Evolutionary conservation across 2,113 vertebrate genomes (phyloP).

Genomic region (cattle (Bos taurus)): ARS-UCD2.0 NC_037331.1:2817501-2818000

Average conservation of each 20-base stretch:
- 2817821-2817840: not conserved
- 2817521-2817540: not conserved
- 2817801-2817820: not conserved
- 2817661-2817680: not conserved
- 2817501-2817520: too few species aligned
- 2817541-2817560: not conserved
- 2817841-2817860: not conserved
- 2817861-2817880: not conserved
- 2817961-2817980: not conserved
- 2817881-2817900: not conserved
- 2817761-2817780: not conserved
- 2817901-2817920: not conserved
- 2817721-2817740: not conserved
- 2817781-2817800: not conserved
- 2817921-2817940: not conserved
- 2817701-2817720: not conserved
- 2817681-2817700: not conserved
- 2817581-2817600: not conserved
- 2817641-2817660: not conserved
- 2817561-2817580: not conserved
- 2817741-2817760: not conserved
- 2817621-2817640: not conserved
- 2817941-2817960: too few species aligned
- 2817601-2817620: not conserved
- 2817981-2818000: not conserved